Evolutionary conservation across 2,113 vertebrate genomes (phyloP).

Genomic region (Podarcis muralis): DNA sequence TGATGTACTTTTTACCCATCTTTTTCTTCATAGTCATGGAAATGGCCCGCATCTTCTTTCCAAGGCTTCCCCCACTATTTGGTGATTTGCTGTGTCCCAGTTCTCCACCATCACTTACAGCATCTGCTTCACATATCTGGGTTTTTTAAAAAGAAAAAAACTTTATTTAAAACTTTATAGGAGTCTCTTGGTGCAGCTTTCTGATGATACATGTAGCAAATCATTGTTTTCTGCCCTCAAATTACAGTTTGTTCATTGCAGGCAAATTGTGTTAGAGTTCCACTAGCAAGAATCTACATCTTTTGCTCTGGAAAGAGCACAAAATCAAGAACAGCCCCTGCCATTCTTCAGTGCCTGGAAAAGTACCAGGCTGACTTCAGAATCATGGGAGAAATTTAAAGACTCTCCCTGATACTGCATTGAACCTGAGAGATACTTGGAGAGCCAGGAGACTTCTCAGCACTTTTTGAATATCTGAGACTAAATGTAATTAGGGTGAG

Average conservation of each 20-base stretch:
- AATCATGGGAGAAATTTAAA: neutral
- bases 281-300: neutral
- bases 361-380: neutral
- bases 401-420: neutral
- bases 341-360: neutral
- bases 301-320: neutral
- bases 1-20: slow-evolving; percentile 83
- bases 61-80: slow-evolving; percentile 67
- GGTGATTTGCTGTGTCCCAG: slow-evolving; percentile 56
- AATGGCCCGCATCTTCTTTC: slow-evolving; percentile 83
- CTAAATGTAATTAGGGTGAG: neutral
- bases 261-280: neutral
- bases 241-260: neutral
- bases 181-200: slow-evolving; percentile 1
- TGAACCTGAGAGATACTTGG: neutral
- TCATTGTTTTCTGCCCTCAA: neutral
- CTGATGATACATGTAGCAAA: neutral
- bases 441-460: neutral
- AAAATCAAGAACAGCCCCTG: neutral
- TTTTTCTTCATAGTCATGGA: slow-evolving; percentile 87
- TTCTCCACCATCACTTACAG: slow-evolving; percentile 69
- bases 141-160: slow-evolving; percentile 36
- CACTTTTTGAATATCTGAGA: neutral
- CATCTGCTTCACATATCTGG: slow-evolving; percentile 75
- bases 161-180: neutral